phyloP scores from a whole-genome alignment of 2,888 invertebrate genomes.

The Merodon equestris region DNA sequence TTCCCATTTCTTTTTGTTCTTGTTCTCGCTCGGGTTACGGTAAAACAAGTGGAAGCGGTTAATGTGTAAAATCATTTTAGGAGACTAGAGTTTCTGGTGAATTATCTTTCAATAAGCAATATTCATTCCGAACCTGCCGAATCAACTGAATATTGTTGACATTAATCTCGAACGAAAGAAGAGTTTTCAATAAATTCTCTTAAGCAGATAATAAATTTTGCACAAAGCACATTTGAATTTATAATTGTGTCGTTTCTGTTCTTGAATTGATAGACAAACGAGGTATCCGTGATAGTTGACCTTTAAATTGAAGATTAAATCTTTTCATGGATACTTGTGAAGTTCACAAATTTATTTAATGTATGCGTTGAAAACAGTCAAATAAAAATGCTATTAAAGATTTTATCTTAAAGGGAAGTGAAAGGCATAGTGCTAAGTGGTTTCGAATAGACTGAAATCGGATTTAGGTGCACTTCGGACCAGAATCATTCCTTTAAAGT shows the following conservation, averaged over 20 bases:
- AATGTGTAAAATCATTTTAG: conserved; percentile 43
- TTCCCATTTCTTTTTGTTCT: too few relatives aligned
- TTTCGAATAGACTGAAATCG: neutral
- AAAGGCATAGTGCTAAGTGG: conserved; percentile 12
- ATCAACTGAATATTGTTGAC: neutral
- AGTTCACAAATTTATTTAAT: too few relatives aligned
- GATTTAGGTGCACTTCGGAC: too few relatives aligned
- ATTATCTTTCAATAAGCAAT: conserved; percentile 21
- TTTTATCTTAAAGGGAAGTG: conserved; percentile 35
- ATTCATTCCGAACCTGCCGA: conserved; percentile 4
- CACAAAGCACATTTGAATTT: conserved; percentile 53
- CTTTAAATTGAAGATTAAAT: conserved; percentile 24
- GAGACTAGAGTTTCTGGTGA: conserved; percentile 7
- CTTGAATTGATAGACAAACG: conserved; percentile 12
- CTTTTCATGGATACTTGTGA: too few relatives aligned
- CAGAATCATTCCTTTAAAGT: too few relatives aligned
- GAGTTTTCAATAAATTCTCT: conserved; percentile 43
- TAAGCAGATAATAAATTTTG: conserved; percentile 54
- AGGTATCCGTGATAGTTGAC: conserved; percentile 32
- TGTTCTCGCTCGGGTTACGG: conserved; percentile 31
- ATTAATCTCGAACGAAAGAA: conserved; percentile 41
- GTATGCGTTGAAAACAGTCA: neutral
- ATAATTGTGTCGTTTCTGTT: conserved; percentile 25
- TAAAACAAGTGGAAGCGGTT: conserved; percentile 37
- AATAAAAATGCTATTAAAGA: neutral